Percentiles rank a stretch among this genome's conserved stretches.
These are phyloP conservation scores for Sitta carolinensis DNA, from an alignment of 2,797 vertebrate species.

Conservation along the genomic window DNA sequence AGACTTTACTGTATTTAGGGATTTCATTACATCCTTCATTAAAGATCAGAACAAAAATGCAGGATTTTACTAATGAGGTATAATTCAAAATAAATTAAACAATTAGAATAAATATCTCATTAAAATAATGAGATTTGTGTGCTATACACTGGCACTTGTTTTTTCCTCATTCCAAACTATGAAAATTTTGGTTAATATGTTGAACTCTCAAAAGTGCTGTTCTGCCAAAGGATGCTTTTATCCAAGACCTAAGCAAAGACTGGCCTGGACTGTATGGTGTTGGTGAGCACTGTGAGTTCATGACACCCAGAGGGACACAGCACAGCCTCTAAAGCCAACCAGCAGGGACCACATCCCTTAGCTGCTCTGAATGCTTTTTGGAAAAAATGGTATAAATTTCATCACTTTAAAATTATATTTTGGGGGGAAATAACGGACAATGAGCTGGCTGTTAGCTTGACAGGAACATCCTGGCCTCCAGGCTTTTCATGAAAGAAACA, in stretches of 20 bases:
- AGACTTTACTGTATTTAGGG: not conserved
- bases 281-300: fast-evolving
- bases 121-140: conserved; percentile 37
- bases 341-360: not conserved
- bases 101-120: conserved; percentile 25
- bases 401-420: not conserved
- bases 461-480: not conserved
- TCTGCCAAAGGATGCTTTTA: not conserved
- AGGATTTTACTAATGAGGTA: conserved; percentile 44
- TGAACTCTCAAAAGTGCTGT: not conserved
- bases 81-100: conserved; percentile 58
- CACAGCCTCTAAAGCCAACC: not conserved
- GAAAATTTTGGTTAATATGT: not conserved
- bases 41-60: conserved; percentile 61
- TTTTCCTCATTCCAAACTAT: not conserved
- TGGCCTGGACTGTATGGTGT: fast-evolving
- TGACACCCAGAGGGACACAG: fast-evolving
- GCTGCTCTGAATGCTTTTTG: not conserved
- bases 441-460: not conserved
- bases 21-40: conserved; percentile 53
- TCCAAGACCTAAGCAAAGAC: not conserved
- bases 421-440: not conserved
- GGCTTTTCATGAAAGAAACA: not conserved
- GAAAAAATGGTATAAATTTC: not conserved
- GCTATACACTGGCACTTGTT: not conserved